Evolutionary conservation across 2,888 invertebrate species (phyloP), one percentile per base, ranked within the genome.

Genomic region (Elysia crispata): DNA sequence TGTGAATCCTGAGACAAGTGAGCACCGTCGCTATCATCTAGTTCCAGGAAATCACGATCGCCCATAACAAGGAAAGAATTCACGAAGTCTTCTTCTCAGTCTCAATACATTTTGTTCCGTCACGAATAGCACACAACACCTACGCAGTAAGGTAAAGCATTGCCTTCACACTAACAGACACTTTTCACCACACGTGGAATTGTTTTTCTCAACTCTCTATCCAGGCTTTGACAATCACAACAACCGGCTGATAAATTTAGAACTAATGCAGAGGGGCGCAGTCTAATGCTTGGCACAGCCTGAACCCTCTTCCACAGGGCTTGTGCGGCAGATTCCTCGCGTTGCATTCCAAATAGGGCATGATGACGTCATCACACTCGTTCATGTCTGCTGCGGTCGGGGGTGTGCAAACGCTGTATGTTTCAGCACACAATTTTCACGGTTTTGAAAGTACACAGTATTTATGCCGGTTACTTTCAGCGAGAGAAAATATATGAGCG

Each of bases 341-440:
- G 86, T 86, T 84, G 85, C 86, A 86, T 88, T 87, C 89, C 89
- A 89, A 86, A 87, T 89, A 85, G 82, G 88, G 89, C 57, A 77
- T 77, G 84, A 79, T 89, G 89, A 89, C 89, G 88, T 89, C 88
- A 89, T 70, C 41, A 41, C 11, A 3, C 41, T 6, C 41, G 3
- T 11, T 41, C 41, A 11, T 41, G 41, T 41, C 41, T 41, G 5
- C 41, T 41, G 41, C 41, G 3, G 41, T 3, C 11, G 11, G 41
- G 5, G 41, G 41, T 41, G 41, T 41, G 41, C 41, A 11, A 41
- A 6, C 41, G 41, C 41, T 41, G 41, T 41, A 11, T 41, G 41
- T 41, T 41, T 41, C 11, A 41, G n/a, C 41, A 41, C 41, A 41
- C 41, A 3, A 11, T 41, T 41, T 41, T 41, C 41, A 11, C 41